A percentile compares a stretch with the other conserved stretches of the same genome.
Evolutionary conservation across 92 coral and sea anemone genomes (phyloP).

Genomic region (Epizoanthus stellaris): DNA sequence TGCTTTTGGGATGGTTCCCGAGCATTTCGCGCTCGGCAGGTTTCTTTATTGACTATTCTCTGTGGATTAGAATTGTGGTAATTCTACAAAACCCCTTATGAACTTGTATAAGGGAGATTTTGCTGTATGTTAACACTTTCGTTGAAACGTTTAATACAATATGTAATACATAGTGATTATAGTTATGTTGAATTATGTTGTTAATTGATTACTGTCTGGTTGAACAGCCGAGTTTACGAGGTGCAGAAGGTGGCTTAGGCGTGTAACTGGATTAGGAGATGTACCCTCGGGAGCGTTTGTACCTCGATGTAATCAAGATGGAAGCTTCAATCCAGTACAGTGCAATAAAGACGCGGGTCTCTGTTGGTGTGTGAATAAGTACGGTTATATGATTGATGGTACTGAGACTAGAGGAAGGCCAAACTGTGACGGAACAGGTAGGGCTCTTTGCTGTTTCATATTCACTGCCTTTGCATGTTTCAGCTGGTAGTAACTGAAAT

Average conservation of each 20-base stretch:
- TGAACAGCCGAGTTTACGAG: slow-evolving; percentile 20
- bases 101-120: too few species aligned
- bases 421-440: slow-evolving; percentile 50
- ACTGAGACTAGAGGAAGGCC: slow-evolving; percentile 51
- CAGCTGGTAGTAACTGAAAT: not conserved
- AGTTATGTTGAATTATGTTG: too few species aligned
- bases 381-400: slow-evolving; percentile 49
- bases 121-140: too few species aligned
- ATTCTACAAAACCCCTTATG: too few species aligned
- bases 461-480: not conserved
- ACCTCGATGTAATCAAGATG: slow-evolving; percentile 76
- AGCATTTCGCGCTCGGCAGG: too few species aligned
- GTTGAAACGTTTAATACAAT: too few species aligned
- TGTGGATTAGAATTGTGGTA: too few species aligned
- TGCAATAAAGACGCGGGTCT: slow-evolving; percentile 76
- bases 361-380: slow-evolving; percentile 65
- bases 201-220: not conserved
- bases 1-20: too few species aligned
- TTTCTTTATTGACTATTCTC: too few species aligned
- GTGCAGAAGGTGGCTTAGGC: slow-evolving; percentile 30
- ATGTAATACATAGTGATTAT: too few species aligned
- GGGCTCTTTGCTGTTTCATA: not conserved
- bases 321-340: slow-evolving; percentile 69
- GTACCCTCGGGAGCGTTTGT: slow-evolving; percentile 66
- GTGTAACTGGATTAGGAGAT: slow-evolving; percentile 21